Evolutionary conservation across 2,113 vertebrate genomes (phyloP).

Genomic region (Tragulus kanchil): DNA sequence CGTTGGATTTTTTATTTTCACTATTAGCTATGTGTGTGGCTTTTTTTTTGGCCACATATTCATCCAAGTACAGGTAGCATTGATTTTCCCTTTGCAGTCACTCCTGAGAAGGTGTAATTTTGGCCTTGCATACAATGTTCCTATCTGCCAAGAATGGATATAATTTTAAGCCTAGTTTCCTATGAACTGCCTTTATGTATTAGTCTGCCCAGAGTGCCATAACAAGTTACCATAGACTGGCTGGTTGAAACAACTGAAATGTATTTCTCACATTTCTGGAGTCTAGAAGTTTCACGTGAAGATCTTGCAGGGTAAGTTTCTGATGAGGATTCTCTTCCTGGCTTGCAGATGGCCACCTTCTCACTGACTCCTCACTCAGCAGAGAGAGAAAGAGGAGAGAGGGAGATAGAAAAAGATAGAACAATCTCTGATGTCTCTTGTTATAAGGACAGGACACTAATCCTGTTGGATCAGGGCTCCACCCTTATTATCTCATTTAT

Average conservation of each 20-base stretch:
- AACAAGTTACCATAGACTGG: not conserved
- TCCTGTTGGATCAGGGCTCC: not conserved
- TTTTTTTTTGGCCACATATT: not conserved
- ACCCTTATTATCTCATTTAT: not conserved
- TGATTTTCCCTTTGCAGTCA: not conserved
- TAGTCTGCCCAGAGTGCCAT: not conserved
- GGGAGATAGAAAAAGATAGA: too few species aligned
- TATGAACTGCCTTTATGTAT: not conserved
- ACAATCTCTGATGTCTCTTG: not conserved
- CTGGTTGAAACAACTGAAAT: not conserved
- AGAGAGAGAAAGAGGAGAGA: not conserved
- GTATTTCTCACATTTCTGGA: not conserved
- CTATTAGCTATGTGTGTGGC: not conserved
- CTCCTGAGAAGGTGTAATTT: not conserved
- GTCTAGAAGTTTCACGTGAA: not conserved
- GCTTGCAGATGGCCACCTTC: not conserved
- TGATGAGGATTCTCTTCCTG: not conserved
- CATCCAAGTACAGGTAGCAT: not conserved
- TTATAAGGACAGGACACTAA: not conserved
- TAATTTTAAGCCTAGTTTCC: not conserved
- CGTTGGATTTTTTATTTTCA: not conserved
- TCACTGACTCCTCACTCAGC: not conserved
- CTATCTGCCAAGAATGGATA: not conserved
- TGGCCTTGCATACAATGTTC: not conserved
- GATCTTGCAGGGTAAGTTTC: not conserved